phyloP scores from a whole-genome alignment of 2,888 invertebrate genomes.

The Ectemnius cavifrons region DNA sequence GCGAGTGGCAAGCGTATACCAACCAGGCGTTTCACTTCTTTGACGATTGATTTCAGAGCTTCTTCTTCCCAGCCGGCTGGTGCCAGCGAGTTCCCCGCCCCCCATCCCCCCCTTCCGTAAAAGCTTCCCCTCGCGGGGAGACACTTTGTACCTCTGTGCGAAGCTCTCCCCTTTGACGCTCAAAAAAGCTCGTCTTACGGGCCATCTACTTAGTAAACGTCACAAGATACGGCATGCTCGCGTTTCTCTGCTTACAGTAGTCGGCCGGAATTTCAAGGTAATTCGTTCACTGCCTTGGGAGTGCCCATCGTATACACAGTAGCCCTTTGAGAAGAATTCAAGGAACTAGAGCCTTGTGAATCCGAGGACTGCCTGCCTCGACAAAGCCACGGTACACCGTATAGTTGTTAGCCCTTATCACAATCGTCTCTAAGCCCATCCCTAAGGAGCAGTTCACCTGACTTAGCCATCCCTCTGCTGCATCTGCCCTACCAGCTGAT shows the following conservation, averaged over 20 bases:
- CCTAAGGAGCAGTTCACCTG: conserved; percentile 58
- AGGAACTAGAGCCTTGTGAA: not conserved
- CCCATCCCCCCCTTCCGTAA: too few relatives aligned
- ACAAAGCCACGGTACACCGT: conserved; percentile 31
- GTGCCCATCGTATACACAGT: not conserved
- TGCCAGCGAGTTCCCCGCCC: too few relatives aligned
- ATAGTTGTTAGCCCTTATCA: conserved; percentile 32
- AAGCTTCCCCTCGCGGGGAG: not conserved
- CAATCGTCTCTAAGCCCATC: conserved; percentile 50
- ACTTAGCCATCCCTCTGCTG: conserved; percentile 45
- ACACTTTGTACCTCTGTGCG: conserved; percentile 1
- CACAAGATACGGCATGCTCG: not conserved
- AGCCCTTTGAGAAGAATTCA: not conserved
- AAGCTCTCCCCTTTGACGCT: not conserved
- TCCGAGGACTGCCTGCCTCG: not conserved
- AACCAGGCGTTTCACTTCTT: not conserved
- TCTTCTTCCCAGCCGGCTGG: not conserved
- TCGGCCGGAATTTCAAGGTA: not conserved
- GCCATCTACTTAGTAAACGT: conserved; percentile 4
- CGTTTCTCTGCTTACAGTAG: not conserved
- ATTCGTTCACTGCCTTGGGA: not conserved
- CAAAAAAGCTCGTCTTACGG: conserved; percentile 5
- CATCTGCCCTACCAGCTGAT: conserved; percentile 49
- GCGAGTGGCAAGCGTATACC: not conserved
- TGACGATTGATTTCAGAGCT: conserved; percentile 3